phyloP scores from a whole-genome alignment of 2,888 invertebrate species.

The Mesodorylaimus sp. region DNA sequence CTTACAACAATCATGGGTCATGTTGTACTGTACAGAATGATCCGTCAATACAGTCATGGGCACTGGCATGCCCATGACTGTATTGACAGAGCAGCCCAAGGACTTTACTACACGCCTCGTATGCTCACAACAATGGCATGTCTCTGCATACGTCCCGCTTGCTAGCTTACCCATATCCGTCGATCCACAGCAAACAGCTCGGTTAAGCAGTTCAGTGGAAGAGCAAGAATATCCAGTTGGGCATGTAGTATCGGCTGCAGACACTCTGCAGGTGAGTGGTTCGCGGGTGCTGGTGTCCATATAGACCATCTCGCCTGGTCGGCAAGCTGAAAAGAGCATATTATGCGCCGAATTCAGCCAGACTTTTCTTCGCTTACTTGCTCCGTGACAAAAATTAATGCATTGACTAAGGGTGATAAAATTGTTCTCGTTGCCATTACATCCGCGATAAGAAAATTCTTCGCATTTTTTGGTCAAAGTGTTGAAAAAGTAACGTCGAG shows the following conservation, averaged over 20 bases:
- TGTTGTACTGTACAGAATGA: not conserved
- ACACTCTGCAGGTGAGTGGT: not conserved
- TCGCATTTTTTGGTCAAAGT: not conserved
- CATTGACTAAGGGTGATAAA: conserved; percentile 20
- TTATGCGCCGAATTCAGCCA: not conserved
- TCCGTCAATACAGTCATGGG: conserved; percentile 9
- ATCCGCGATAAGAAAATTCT: conserved; percentile 19
- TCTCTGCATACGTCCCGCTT: too few relatives aligned
- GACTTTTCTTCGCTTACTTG: conserved; percentile 12
- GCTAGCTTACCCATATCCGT: not conserved
- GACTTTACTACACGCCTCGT: too few relatives aligned
- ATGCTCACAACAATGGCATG: too few relatives aligned
- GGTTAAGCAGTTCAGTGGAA: not conserved
- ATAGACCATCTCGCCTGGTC: not conserved
- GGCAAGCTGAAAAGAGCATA: not conserved
- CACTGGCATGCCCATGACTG: not conserved
- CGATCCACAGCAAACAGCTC: not conserved
- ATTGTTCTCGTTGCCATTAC: conserved; percentile 17
- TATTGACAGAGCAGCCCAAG: too few relatives aligned
- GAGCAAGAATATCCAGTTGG: not conserved
- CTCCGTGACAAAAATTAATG: conserved; percentile 22
- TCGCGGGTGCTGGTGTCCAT: not conserved
- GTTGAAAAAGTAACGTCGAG: not conserved
- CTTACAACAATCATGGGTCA: not conserved
- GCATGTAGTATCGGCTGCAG: not conserved